Conservation (phyloP, 1,140 invertebrate species). For the Arctopsyche grandis region DNA sequence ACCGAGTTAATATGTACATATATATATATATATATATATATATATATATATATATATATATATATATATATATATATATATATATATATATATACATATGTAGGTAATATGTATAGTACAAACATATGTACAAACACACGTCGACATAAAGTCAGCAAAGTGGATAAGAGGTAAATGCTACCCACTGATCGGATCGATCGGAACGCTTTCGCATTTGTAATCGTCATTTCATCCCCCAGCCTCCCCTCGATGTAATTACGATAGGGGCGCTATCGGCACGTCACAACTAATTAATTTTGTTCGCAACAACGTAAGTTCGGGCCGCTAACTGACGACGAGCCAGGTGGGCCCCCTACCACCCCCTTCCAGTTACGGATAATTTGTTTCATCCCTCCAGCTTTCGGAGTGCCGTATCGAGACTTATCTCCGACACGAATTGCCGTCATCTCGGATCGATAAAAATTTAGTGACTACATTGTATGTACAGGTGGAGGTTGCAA, state of each 20-base stretch:
- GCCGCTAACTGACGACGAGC: not conserved
- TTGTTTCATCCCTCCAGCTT: slow-evolving; percentile 20
- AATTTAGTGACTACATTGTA: too few species aligned
- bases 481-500: not conserved
- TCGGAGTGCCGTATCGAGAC: too few species aligned
- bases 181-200: not conserved
- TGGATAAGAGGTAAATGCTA: not conserved
- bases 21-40: too few species aligned
- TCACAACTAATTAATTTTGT: slow-evolving; percentile 34
- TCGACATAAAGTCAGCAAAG: too few species aligned
- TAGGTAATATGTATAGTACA: too few species aligned
- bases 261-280: slow-evolving; percentile 23
- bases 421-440: too few species aligned
- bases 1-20: too few species aligned
- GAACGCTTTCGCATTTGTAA: slow-evolving; percentile 4
- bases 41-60: too few species aligned
- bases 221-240: not conserved
- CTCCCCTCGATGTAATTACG: slow-evolving; percentile 25
- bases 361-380: not conserved
- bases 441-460: too few species aligned
- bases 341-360: not conserved
- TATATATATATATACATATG: too few species aligned
- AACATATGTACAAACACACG: too few species aligned
- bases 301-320: slow-evolving; percentile 10
- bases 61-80: too few species aligned